Evolutionary conservation across 2,113 vertebrate genomes (phyloP).

Genomic region (Origma solitaria): DNA sequence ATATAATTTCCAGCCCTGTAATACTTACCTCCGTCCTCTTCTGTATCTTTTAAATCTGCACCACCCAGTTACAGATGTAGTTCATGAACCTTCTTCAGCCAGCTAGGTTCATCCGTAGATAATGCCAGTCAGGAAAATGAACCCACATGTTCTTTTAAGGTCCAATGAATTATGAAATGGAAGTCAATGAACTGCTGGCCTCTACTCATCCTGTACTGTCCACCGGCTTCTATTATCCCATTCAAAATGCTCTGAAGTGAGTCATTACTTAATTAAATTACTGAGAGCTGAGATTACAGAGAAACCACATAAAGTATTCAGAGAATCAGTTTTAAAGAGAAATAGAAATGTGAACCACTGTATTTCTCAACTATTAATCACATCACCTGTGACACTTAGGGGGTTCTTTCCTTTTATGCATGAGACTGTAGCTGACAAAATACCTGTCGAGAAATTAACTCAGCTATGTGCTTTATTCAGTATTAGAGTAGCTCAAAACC

Average conservation of each 20-base stretch:
- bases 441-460: not conserved
- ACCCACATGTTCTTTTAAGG: not conserved
- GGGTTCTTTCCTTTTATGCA: not conserved
- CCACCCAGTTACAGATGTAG: not conserved
- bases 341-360: not conserved
- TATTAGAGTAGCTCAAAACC: not conserved
- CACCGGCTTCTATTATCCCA: not conserved
- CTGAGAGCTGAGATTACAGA: not conserved
- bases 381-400: not conserved
- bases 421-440: not conserved
- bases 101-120: not conserved
- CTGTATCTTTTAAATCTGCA: not conserved
- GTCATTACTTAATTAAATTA: constrained; percentile 22
- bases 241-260: not conserved
- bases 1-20: not conserved
- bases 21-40: not conserved
- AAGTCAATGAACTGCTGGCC: not conserved
- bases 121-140: not conserved
- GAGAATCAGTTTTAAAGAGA: not conserved
- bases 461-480: not conserved
- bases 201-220: not conserved
- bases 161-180: not conserved
- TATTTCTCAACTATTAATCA: not conserved
- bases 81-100: not conserved
- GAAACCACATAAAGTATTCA: constrained; percentile 7